These are phyloP conservation scores for Eriocheir sinensis DNA, from an alignment of 1,140 invertebrate species.

Conservation along the genomic window DNA sequence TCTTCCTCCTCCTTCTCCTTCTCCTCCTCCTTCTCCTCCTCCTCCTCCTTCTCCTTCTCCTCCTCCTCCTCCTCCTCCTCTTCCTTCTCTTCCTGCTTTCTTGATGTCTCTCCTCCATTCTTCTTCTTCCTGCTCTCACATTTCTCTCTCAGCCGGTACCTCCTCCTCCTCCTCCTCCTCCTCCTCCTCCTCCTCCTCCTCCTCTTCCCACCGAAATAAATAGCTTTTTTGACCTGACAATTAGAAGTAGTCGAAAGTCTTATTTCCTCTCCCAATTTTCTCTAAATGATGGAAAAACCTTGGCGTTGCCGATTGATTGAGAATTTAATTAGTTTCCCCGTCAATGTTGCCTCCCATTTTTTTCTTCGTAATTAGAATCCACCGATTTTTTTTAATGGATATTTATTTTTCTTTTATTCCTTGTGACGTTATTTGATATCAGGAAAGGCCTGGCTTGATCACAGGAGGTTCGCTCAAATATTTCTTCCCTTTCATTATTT, in stretches of 20 bases:
- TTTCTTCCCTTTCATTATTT: no score
- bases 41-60: neutral
- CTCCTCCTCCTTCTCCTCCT: neutral
- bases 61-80: constrained; percentile 2
- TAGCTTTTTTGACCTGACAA: neutral
- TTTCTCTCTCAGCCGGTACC: neutral
- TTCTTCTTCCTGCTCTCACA: no score
- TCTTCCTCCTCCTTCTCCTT: neutral
- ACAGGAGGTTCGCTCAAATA: no score
- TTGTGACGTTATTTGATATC: no score
- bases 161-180: neutral
- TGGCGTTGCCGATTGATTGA: neutral
- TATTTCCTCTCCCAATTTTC: constrained; percentile 13
- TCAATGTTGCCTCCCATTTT: constrained; percentile 3
- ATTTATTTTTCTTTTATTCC: neutral
- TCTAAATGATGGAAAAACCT: neutral
- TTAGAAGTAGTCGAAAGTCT: neutral
- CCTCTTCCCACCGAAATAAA: neutral
- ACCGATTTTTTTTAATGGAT: neutral
- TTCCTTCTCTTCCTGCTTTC: neutral
- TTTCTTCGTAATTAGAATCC: neutral
- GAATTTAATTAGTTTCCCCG: constrained; percentile 17
- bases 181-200: neutral
- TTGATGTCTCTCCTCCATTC: neutral
- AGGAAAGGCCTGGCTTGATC: no score